Base-by-base conservation (phyloP, 2,888 invertebrate species). In the Caenorhabditis sp. region DNA sequence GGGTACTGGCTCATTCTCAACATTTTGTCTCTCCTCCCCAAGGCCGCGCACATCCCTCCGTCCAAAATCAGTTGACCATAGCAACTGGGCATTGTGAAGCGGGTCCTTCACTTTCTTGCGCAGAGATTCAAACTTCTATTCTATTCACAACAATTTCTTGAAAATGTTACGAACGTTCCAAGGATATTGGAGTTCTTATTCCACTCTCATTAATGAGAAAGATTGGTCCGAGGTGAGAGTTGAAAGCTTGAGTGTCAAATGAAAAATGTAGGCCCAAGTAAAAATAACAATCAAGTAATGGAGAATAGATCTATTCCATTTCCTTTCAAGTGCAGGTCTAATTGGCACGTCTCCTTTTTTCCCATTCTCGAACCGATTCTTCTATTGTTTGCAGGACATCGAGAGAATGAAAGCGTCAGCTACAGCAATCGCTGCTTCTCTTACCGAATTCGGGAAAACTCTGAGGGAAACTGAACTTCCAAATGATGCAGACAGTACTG, bases 331-430 rank as follows among this genome's bases (percentile, higher is more conserved):
- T 63, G 79, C 79, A 70, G 63, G 54, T 64, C 31, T 70, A 79
- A 79, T 70, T 79, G 79, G 35, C 74, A 31, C 61, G 49, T 68
- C 51, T 61, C 49, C 35, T 82, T 63, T 54, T 44, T 31, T 24
- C 38, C n/a, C 66, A 26, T 54, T 54, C 54, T 26, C 7, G 26
- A 49, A 44, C 54, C 66, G 74, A 82, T 51, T 41, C 58, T 79
- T 82, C 35, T 16, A 61, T 72, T 81, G 66, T 76, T 94, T 94
- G 63, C 93, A 97, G 97, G 96, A 96, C 69, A 94, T 98, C 92
- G 98, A 98, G 93, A 96, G 96, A 93, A 97, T 98, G 94, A 97
- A 97, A 56, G 95, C 95, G 64, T 95, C 96, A 92, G 97, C 97
- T 87, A 96, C 96, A 92, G 95, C 96, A 92, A 96, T 97, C 77